phyloP scores from a whole-genome alignment of 1,140 invertebrate species.

The Brachionus plicatilis region DNA sequence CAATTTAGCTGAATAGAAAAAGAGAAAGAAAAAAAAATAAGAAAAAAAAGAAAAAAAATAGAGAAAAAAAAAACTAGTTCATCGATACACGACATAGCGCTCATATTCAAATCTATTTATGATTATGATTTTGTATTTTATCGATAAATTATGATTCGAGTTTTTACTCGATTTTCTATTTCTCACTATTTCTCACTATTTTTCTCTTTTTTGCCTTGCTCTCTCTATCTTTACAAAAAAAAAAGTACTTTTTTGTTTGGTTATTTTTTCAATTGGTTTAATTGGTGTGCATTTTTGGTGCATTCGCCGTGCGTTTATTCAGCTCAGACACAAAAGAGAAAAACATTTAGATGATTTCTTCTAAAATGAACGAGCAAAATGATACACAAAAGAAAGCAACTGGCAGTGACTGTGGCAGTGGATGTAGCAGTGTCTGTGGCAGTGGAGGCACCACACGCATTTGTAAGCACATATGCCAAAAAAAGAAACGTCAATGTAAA shows the following conservation, averaged over 20 bases:
- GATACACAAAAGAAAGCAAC: not conserved
- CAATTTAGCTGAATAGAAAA: not conserved
- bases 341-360: not conserved
- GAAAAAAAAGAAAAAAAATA: too few species aligned
- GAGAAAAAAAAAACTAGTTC: not conserved
- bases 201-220: not conserved
- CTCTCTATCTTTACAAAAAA: not conserved
- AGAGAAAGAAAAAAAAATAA: not conserved
- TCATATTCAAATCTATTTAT: not conserved
- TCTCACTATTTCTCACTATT: not conserved
- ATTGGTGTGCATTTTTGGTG: not conserved
- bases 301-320: not conserved
- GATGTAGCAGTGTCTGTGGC: too few species aligned
- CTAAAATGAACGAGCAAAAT: not conserved
- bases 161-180: not conserved
- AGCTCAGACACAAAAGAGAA: not conserved
- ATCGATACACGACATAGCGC: not conserved
- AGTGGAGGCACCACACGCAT: not conserved
- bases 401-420: too few species aligned
- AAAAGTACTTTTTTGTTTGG: not conserved
- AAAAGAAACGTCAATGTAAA: constrained; percentile 37
- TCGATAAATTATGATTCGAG: constrained; percentile 36
- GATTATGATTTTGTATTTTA: not conserved
- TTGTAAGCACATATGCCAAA: constrained; percentile 15
- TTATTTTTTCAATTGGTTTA: not conserved